phyloP scores from a whole-genome alignment of 2,113 vertebrate species.

The Bubo scandiacus region DNA sequence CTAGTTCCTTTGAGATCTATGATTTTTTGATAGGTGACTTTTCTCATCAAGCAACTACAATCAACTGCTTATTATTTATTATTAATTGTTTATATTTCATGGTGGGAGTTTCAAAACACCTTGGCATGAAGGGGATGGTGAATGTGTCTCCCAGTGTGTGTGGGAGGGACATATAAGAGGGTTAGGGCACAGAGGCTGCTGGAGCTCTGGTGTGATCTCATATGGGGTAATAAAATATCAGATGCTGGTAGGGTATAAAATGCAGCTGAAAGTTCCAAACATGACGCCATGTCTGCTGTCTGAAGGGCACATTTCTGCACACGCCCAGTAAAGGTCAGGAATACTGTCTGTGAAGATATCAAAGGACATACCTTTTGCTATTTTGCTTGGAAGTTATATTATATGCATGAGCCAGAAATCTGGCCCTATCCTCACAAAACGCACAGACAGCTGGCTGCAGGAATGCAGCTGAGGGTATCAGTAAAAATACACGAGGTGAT shows the following conservation, averaged over 20 bases:
- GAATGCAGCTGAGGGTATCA: constrained; percentile 16
- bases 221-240: not conserved
- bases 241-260: not conserved
- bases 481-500: constrained; percentile 23
- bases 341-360: constrained; percentile 27
- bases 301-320: not conserved
- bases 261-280: not conserved
- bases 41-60: not conserved
- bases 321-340: constrained; percentile 12
- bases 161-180: not conserved
- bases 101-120: not conserved
- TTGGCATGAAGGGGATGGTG: not conserved
- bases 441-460: constrained; percentile 11
- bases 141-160: not conserved
- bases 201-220: not conserved
- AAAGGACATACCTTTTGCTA: constrained; percentile 37
- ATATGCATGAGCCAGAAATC: constrained; percentile 1
- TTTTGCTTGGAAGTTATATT: constrained; percentile 53
- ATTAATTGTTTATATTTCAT: not conserved
- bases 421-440: constrained; percentile 3
- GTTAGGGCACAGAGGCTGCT: not conserved
- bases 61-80: not conserved
- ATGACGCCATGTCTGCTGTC: not conserved
- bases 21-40: not conserved
- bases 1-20: not conserved